A percentile compares a stretch with the other conserved stretches of the same genome.
Evolutionary conservation across 2,888 invertebrate genomes (phyloP).

Genomic region (Netelia virgata): DNA sequence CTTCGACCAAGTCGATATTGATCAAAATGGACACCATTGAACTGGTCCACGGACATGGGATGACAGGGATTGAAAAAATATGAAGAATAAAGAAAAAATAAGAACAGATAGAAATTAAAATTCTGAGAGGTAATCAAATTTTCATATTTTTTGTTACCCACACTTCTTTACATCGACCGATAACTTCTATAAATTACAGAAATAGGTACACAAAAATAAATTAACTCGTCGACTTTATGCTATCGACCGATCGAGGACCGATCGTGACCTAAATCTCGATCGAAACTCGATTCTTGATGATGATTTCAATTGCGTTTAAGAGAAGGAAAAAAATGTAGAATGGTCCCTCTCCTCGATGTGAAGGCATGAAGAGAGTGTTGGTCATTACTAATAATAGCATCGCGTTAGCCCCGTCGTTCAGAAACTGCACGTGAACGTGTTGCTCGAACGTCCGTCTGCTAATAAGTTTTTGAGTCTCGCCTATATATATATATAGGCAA

Average conservation of each 20-base stretch:
- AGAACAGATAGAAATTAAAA: too few relatives aligned
- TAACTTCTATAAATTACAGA: too few relatives aligned
- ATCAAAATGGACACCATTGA: too few relatives aligned
- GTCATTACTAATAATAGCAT: slow-evolving; percentile 67
- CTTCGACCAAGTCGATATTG: too few relatives aligned
- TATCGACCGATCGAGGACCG: too few relatives aligned
- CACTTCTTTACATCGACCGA: too few relatives aligned
- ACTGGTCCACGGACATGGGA: too few relatives aligned
- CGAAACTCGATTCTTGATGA: slow-evolving; percentile 20
- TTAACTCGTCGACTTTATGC: not conserved
- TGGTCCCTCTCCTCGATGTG: slow-evolving; percentile 27
- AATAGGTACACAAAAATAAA: too few relatives aligned
- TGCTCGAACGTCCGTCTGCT: slow-evolving; percentile 4
- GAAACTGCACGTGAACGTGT: slow-evolving; percentile 27
- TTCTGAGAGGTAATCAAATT: too few relatives aligned
- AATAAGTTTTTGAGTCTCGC: slow-evolving; percentile 35
- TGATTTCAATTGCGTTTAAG: slow-evolving; percentile 38
- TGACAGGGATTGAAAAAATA: too few relatives aligned
- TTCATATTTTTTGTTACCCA: too few relatives aligned
- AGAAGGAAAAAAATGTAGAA: slow-evolving; percentile 56
- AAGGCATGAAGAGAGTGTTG: slow-evolving; percentile 28
- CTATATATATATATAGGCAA: slow-evolving; percentile 6
- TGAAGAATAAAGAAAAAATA: too few relatives aligned
- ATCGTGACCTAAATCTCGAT: not conserved
- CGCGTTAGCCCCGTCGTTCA: slow-evolving; percentile 51